A percentile compares a stretch with the other conserved stretches of the same genome.
phyloP scores from a whole-genome alignment of 2,888 invertebrate species.

The Platycheirus rosarum region DNA sequence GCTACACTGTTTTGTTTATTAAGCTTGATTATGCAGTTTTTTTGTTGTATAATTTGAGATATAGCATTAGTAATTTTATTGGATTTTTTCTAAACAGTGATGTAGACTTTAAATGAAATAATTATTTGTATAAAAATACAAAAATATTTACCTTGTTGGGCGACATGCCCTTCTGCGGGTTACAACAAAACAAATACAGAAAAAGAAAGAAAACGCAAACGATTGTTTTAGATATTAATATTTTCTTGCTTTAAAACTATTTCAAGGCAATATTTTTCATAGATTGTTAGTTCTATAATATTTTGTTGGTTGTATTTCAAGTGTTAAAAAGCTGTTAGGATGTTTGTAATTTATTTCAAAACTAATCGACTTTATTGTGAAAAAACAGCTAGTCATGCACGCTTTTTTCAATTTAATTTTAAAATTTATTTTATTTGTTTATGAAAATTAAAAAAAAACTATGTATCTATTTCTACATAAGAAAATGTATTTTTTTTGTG shows the following conservation, averaged over 20 bases:
- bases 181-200: constrained; percentile 75
- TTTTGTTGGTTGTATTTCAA: constrained; percentile 1
- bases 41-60: background rate
- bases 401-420: constrained; percentile 27
- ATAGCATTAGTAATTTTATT: too few species aligned
- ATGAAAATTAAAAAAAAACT: background rate
- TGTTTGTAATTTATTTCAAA: background rate
- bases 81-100: constrained; percentile 18
- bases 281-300: constrained; percentile 27
- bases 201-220: constrained; percentile 74
- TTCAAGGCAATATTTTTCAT: constrained; percentile 59
- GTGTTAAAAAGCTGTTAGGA: too few species aligned
- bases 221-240: constrained; percentile 64
- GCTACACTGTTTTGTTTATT: too few species aligned
- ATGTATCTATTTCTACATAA: constrained; percentile 21
- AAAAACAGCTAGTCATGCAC: constrained; percentile 37
- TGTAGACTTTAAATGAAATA: constrained; percentile 7
- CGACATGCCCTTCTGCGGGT: constrained; percentile 85
- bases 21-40: too few species aligned
- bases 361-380: background rate
- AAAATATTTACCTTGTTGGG: constrained; percentile 85
- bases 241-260: constrained; percentile 56
- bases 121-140: constrained; percentile 33
- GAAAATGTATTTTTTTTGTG: constrained; percentile 8
- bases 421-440: constrained; percentile 11